phyloP scores from a whole-genome alignment of 2,888 invertebrate genomes.

The Hypercompe scribonia region DNA sequence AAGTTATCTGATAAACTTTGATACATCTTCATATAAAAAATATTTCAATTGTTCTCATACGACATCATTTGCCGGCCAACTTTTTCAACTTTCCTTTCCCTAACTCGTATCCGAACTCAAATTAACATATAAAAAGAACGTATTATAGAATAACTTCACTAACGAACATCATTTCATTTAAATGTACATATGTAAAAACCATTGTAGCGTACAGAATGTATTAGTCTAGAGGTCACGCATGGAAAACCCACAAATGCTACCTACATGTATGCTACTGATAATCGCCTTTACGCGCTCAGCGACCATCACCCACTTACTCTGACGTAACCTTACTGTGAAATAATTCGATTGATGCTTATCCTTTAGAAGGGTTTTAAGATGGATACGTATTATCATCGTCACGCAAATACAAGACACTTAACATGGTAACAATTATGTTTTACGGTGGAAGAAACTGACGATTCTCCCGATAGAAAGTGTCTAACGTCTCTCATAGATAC shows the following conservation, averaged over 20 bases:
- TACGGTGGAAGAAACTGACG: neutral
- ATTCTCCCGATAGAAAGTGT: too few relatives aligned
- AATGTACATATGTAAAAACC: neutral
- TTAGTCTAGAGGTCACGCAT: slow-evolving; percentile 32
- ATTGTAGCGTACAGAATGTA: neutral
- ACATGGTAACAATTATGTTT: neutral
- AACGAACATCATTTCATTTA: neutral
- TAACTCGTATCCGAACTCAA: neutral
- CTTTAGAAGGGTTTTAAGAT: neutral
- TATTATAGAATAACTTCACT: neutral
- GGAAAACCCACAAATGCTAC: slow-evolving; percentile 29
- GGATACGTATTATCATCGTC: neutral
- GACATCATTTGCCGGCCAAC: neutral
- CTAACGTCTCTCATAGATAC: too few relatives aligned
- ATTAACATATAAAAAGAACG: neutral
- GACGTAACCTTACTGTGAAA: slow-evolving; percentile 63
- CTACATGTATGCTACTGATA: slow-evolving; percentile 41
- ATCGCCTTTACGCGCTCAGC: slow-evolving; percentile 60
- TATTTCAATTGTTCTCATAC: too few relatives aligned
- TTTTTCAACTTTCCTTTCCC: neutral
- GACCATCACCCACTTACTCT: slow-evolving; percentile 65
- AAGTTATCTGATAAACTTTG: too few relatives aligned
- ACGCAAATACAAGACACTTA: neutral
- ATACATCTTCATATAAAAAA: too few relatives aligned
- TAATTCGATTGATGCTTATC: slow-evolving; percentile 61